Base-by-base conservation (phyloP, 2,113 vertebrate species). In the Mola mola region DNA sequence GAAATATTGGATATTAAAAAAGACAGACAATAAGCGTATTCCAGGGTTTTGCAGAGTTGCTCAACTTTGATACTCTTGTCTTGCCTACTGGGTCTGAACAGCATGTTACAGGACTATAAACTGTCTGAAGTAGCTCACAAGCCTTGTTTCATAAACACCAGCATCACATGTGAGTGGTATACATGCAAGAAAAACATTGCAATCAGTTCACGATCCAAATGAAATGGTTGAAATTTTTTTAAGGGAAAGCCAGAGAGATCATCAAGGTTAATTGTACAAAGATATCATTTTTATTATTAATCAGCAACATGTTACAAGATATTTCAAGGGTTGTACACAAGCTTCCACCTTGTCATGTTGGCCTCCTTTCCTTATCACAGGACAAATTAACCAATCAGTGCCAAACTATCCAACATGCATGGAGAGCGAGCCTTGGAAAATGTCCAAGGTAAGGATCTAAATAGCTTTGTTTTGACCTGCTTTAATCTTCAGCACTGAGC, bases 131-230 rank as follows among this genome's bases (percentile, higher is more conserved):
- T 22, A 9, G 4, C 41, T 50, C 4, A 2, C 29, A 59, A 21
- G 21, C 37, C 21, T 56, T n/a, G 20, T 72, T 52, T 36, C 55
- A 59, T 73, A 77, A 77, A 81, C 60, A 66, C 19, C 5, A 10
- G 24, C 4, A 2, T n/a, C 53, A 48, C n/a, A 33, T 49, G 46
- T 24, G 25, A 67, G 60, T 43, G 20, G 16, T 63, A 34, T 62
- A 37, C 40, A 29, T 52, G 63, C 34, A 69, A 69, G 59, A 31
- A 53, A 82, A 80, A 68, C 43, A 52, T 36, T 65, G 66, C 46
- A 66, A 61, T 40, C 31, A 66, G 49, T 42, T 37, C 53, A 75
- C 40, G 26, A 56, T 47, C 31, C 65, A 67, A 74, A 62, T 37
- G 38, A 34, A 8, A 8, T 13, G 9, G 28, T 9, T 29, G 28